A percentile compares a stretch with the other conserved stretches of the same genome.
phyloP scores from a whole-genome alignment of 2,113 vertebrate genomes.

The Limnothrissa miodon region DNA sequence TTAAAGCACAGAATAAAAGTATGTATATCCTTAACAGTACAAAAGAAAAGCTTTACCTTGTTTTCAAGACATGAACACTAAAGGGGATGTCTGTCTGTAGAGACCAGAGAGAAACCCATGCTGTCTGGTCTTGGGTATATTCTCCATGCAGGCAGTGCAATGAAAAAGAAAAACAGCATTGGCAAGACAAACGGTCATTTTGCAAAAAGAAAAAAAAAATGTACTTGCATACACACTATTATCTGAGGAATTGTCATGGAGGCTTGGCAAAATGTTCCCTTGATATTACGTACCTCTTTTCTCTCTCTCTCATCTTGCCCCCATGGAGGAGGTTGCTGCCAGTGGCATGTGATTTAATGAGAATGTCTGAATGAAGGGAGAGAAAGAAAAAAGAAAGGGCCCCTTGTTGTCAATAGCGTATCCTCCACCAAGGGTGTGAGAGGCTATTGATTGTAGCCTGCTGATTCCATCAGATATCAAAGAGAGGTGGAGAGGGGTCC shows the following conservation, averaged over 20 bases:
- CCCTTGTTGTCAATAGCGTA: constrained; percentile 30
- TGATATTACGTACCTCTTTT: constrained; percentile 24
- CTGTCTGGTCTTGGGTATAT: too few species aligned
- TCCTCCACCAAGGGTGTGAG: constrained; percentile 43
- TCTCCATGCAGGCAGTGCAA: not conserved
- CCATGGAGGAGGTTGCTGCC: constrained; percentile 30
- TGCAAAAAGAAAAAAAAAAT: not conserved
- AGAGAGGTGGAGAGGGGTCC: constrained; percentile 44
- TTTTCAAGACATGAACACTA: too few species aligned
- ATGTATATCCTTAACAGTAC: too few species aligned
- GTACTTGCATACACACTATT: not conserved
- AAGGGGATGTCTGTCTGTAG: too few species aligned
- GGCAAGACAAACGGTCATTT: not conserved
- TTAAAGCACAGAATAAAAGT: too few species aligned
- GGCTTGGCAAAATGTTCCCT: constrained; percentile 7
- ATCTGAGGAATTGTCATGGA: not conserved
- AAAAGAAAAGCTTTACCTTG: too few species aligned
- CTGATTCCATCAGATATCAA: constrained; percentile 59
- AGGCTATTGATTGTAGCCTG: constrained; percentile 64
- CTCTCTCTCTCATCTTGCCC: constrained; percentile 36
- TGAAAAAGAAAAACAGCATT: not conserved
- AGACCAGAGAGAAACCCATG: not conserved
- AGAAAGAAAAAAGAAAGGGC: constrained; percentile 48
- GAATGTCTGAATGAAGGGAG: constrained; percentile 36
- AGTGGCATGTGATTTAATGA: constrained; percentile 35